A percentile compares a stretch with the other conserved stretches of the same genome.
phyloP scores from a whole-genome alignment of 2,888 invertebrate genomes.

The Listrodromus nycthemerus region DNA sequence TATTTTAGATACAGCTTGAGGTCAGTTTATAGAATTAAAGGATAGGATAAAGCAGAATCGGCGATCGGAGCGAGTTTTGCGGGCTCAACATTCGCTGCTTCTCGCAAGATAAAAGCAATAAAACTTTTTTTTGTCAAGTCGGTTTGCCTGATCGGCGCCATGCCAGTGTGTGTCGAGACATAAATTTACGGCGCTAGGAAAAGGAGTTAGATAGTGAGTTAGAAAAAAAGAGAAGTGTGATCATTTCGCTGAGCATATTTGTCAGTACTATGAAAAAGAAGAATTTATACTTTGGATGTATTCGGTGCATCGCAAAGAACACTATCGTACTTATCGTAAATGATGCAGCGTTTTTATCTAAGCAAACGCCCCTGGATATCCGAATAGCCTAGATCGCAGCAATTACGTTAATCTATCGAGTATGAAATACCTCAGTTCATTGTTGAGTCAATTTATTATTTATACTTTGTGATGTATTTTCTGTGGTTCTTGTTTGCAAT shows the following conservation, averaged over 20 bases:
- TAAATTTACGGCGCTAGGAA: background rate
- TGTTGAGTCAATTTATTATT: conserved; percentile 17
- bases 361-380: conserved; percentile 12
- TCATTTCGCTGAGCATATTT: background rate
- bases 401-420: conserved; percentile 1
- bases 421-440: conserved; percentile 42
- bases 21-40: conserved; percentile 2
- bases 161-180: background rate
- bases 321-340: conserved; percentile 56
- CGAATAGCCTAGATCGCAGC: conserved; percentile 1
- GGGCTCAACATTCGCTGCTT: conserved; percentile 1
- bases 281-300: conserved; percentile 17
- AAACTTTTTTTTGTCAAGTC: background rate
- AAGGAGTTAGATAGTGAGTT: background rate
- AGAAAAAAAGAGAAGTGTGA: background rate
- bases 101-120: conserved; percentile 3
- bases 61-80: conserved; percentile 10
- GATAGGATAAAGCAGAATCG: background rate
- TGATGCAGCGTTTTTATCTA: conserved; percentile 33
- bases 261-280: background rate
- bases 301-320: conserved; percentile 32
- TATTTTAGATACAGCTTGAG: conserved; percentile 41
- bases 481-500: background rate
- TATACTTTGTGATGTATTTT: conserved; percentile 7
- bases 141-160: background rate